Evolutionary conservation across 2,113 vertebrate species (phyloP), one percentile per base, ranked within the genome.

Genomic region (Climacteris rufus): DNA sequence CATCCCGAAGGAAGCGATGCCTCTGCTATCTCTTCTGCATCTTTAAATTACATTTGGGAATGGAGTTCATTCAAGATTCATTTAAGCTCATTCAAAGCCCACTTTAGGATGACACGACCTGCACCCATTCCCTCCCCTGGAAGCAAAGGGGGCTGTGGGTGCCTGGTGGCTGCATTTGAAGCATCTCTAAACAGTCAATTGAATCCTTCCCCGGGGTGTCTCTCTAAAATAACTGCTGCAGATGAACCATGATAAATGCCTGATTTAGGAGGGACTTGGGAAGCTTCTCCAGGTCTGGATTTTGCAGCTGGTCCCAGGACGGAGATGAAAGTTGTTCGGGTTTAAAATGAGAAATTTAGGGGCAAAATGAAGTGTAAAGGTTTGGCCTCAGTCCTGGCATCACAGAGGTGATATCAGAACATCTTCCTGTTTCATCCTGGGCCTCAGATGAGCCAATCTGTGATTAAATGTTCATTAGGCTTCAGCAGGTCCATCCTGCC

Each of bases 21-120:
- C 6, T 82, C 68, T 57, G 69, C 83, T 85, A 45, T 82, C 89
- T 52, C 22, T 13, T 31, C 28, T 54, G 83, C 86, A 59, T 79
- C 86, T 90, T 71, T 78, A 85, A 96, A 96, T 94, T 75, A 70
- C 83, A 33, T 79, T 66, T 65, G 87, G 91, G 86, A 94, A 20
- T 3, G 45, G 78, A 84, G 69, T 64, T 94, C 9, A 28, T 49
- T 69, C 39, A 37, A 17, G 72, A 77, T 39, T 87, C 30, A 37
- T 56, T 81, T 12, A 47, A 70, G 60, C 79, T 70, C 5, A 44
- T 70, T 70, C 27, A 49, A 54, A 31, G 16, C 30, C 50, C 59
- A 3, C 86, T 84, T 81, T 16, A 39, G 78, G 83, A 21, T 59
- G 89, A 17, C 83, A 44, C 14, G 39, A 66, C 83, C 94, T 18